phyloP scores from a whole-genome alignment of 1,140 invertebrate species.

The Alviniconcha marisindica region DNA sequence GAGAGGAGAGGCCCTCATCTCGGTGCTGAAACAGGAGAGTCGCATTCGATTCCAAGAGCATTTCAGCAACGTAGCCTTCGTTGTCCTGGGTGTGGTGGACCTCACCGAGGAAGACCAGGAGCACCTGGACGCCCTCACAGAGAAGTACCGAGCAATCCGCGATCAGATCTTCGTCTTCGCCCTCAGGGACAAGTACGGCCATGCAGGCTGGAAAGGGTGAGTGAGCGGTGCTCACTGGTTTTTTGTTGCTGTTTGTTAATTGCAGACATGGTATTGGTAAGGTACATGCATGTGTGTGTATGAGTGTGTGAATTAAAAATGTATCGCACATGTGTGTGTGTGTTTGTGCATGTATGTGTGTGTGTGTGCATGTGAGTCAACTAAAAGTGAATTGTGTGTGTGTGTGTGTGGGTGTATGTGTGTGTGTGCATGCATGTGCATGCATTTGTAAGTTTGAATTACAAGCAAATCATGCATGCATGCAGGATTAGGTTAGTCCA shows the following conservation, averaged over 20 bases:
- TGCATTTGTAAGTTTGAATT: no score
- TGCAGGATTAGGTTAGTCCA: no score
- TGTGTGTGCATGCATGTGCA: not conserved
- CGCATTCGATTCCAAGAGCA: slow-evolving; percentile 54
- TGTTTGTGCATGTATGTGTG: not conserved
- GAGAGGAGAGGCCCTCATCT: slow-evolving; percentile 49
- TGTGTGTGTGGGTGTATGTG: not conserved
- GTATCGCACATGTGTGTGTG: not conserved
- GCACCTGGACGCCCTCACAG: slow-evolving; percentile 61
- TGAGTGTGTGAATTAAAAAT: not conserved
- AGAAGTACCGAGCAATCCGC: slow-evolving; percentile 67
- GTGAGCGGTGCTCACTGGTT: not conserved
- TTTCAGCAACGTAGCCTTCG: slow-evolving; percentile 63
- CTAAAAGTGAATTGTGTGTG: no score
- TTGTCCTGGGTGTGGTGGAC: slow-evolving; percentile 58
- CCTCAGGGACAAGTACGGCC: slow-evolving; percentile 56
- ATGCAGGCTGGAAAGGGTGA: slow-evolving; percentile 63
- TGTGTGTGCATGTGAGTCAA: not conserved
- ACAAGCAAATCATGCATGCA: no score
- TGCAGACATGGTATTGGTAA: not conserved
- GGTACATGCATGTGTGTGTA: not conserved
- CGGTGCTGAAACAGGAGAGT: slow-evolving; percentile 50
- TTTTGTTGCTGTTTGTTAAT: not conserved
- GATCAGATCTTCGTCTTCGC: slow-evolving; percentile 65
- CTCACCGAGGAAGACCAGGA: slow-evolving; percentile 61